phyloP scores from a whole-genome alignment of 2,888 invertebrate genomes.

The Onthophagus sagittarius region DNA sequence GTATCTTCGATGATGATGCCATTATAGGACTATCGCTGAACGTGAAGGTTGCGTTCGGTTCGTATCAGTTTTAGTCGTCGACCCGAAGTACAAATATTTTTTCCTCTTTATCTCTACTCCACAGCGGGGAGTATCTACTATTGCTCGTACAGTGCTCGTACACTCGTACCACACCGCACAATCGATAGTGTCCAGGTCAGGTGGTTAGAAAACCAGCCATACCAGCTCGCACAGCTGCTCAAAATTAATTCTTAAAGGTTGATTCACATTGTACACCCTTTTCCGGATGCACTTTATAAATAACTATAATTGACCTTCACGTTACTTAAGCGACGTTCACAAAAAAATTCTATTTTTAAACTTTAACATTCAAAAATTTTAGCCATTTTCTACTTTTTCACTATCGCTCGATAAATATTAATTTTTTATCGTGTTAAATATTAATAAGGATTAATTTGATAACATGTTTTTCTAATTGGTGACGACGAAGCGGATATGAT shows the following conservation, averaged over 20 bases:
- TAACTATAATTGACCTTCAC: neutral
- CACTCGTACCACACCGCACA: neutral
- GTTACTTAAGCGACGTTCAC: neutral
- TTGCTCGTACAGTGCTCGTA: neutral
- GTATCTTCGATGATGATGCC: slow-evolving; percentile 1
- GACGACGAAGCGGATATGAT: no score
- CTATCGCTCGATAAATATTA: no score
- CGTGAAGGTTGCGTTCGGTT: neutral
- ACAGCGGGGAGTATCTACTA: neutral
- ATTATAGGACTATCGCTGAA: neutral
- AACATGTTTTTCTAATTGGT: no score
- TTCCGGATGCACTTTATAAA: neutral
- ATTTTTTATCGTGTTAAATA: no score
- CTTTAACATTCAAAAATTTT: no score
- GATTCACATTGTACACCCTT: neutral
- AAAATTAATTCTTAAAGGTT: neutral
- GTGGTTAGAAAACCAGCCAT: neutral
- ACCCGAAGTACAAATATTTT: neutral
- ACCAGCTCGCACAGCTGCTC: neutral
- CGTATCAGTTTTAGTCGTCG: neutral
- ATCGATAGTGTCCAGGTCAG: neutral
- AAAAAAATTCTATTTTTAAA: no score
- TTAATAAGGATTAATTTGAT: no score
- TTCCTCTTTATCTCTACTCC: neutral
- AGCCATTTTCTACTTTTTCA: no score